phyloP scores from a whole-genome alignment of 1,140 invertebrate species.

The Zaprionus africanus region DNA sequence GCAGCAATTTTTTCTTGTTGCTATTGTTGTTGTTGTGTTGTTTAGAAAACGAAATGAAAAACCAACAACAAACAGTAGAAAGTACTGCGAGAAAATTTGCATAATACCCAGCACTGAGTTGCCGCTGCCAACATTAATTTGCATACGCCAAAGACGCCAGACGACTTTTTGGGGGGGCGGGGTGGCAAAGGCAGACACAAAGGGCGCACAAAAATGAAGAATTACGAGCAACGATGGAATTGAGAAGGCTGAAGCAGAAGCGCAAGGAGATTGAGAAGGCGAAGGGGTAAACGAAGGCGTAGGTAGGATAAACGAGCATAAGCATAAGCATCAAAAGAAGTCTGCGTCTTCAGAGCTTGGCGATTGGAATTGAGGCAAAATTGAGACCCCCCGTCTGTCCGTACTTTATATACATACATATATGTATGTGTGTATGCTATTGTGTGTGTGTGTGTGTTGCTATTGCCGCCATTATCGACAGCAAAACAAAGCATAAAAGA shows the following conservation, averaged over 20 bases:
- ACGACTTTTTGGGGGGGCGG: background rate
- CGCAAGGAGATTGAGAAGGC: background rate
- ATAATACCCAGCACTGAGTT: constrained; percentile 35
- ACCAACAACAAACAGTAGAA: constrained; percentile 47
- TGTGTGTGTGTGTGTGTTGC: constrained; percentile 27
- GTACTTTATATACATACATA: background rate
- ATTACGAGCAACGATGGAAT: constrained; percentile 36
- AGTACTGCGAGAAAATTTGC: constrained; percentile 37
- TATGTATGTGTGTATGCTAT: background rate
- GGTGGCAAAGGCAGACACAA: constrained; percentile 24
- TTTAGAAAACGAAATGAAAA: constrained; percentile 58
- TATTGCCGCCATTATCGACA: constrained; percentile 75
- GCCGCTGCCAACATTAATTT: constrained; percentile 49
- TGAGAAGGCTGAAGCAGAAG: background rate
- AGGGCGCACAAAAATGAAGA: constrained; percentile 44
- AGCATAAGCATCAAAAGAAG: constrained; percentile 64
- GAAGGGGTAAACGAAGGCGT: constrained; percentile 17
- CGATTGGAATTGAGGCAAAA: constrained; percentile 40
- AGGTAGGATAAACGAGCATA: constrained; percentile 65
- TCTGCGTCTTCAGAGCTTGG: constrained; percentile 38
- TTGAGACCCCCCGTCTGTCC: constrained; percentile 4
- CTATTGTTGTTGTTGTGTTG: constrained; percentile 13
- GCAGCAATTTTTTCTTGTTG: background rate
- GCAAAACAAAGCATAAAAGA: constrained; percentile 76
- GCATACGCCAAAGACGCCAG: constrained; percentile 34